Base-by-base conservation (phyloP, 2,888 invertebrate genomes). In the Polydrusus pterygomalis region DNA sequence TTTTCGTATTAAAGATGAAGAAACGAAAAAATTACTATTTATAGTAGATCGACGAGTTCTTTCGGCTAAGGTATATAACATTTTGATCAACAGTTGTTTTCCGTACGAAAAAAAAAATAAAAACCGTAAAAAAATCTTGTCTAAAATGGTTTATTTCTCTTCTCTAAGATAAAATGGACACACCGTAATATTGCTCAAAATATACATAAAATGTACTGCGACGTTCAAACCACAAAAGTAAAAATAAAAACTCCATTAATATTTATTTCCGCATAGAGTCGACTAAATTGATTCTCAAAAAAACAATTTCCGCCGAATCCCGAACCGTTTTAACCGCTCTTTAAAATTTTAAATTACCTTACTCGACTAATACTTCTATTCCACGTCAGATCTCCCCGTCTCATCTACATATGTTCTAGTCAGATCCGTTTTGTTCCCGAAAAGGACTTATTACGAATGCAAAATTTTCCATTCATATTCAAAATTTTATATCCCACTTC, bases 401-500 rank as follows among this genome's bases (percentile, higher is more conserved):
- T 89, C 88, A 90, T 90, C 89, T 90, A 90, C 90, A 90, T 90
- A 90, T 90, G 90, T 90, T 90, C 74, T 74, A 70, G 70, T 73
- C 80, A 80, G 79, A 81, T 79, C 76, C 79, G 80, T 80, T 78
- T 82, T 81, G 81, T 81, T 82, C 80, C 78, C 76, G 74, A 90
- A 91, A 90, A 90, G 90, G 91, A 90, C 93, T 93, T 92, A 93
- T 94, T 93, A 93, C 91, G 91, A 91, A 94, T 94, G 93, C 93
- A 93, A 94, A 94, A 93, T 93, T 92, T 91, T 91, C 93, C 93
- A 94, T 94, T 94, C 94, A 94, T 94, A 94, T 94, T 94, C 94
- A 93, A 94, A 94, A 94, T 94, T 94, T 94, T 93, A 93, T 93
- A 93, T 93, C 93, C 92, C 91, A 87, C 90, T 90, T 91, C 91